These are phyloP conservation scores for Synanthedon andrenaeformis DNA, from an alignment of 2,888 invertebrate species.

Conservation along the genomic window DNA sequence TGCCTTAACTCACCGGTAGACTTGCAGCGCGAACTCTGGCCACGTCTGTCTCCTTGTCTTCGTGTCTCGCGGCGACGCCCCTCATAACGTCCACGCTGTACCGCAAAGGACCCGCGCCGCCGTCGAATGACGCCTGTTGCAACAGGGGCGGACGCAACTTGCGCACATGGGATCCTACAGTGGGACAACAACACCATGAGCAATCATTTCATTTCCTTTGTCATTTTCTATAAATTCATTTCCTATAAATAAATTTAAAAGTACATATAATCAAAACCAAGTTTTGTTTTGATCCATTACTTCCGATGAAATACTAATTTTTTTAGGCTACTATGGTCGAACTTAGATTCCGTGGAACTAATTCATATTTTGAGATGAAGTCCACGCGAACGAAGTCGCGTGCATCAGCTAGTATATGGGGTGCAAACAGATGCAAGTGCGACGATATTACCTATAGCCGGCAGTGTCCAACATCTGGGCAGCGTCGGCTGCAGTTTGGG, in stretches of 20 bases:
- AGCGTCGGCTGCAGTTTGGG: constrained; percentile 75
- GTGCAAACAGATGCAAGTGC: too few species aligned
- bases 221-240: too few species aligned
- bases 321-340: too few species aligned
- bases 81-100: constrained; percentile 88
- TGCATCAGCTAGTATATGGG: too few species aligned
- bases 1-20: constrained; percentile 45
- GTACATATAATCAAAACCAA: too few species aligned
- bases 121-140: constrained; percentile 90
- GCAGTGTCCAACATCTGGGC: constrained; percentile 82
- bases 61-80: constrained; percentile 78
- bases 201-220: neutral
- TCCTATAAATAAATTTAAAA: too few species aligned
- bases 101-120: constrained; percentile 73
- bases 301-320: too few species aligned
- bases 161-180: constrained; percentile 44
- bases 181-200: neutral
- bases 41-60: constrained; percentile 21
- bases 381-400: too few species aligned
- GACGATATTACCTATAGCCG: constrained; percentile 63
- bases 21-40: constrained; percentile 24
- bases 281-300: too few species aligned
- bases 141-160: constrained; percentile 83
- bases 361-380: too few species aligned
- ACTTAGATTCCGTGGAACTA: too few species aligned